These are phyloP conservation scores for Barypeithes pellucidus DNA, from an alignment of 2,888 invertebrate species.

Conservation along the genomic window DNA sequence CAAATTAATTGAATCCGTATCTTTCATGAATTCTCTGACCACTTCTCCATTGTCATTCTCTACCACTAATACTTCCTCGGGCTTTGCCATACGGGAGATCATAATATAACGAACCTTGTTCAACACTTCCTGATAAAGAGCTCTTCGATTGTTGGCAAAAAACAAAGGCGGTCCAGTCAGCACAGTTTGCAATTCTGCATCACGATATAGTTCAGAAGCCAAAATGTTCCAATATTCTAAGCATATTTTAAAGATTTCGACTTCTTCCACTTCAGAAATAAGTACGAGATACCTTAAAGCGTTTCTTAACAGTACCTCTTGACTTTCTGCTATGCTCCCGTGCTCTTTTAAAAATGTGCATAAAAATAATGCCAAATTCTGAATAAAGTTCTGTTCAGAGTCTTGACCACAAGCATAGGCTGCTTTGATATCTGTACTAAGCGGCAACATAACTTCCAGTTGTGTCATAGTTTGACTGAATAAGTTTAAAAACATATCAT, in stretches of 20 bases:
- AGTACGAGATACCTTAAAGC: constrained; percentile 90
- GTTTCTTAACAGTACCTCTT: constrained; percentile 83
- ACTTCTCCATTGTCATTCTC: constrained; percentile 99
- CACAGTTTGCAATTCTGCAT: constrained; percentile 71
- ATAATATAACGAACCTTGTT: constrained; percentile 93
- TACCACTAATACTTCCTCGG: constrained; percentile 99
- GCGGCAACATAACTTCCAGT: constrained; percentile 92
- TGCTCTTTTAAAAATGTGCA: constrained; percentile 98
- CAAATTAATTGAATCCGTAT: constrained; percentile 99
- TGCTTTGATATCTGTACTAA: constrained; percentile 92
- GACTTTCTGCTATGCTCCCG: constrained; percentile 88
- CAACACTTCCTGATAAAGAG: constrained; percentile 85
- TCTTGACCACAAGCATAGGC: constrained; percentile 96
- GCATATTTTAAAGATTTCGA: constrained; percentile 99
- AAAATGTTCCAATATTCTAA: constrained; percentile 98
- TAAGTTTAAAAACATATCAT: constrained; percentile 91
- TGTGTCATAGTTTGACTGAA: constrained; percentile 95
- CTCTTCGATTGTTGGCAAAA: constrained; percentile 70
- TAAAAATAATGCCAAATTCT: constrained; percentile 97
- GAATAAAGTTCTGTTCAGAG: constrained; percentile 99
- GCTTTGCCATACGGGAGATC: constrained; percentile 99
- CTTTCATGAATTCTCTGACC: constrained; percentile 99
- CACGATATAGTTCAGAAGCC: constrained; percentile 93
- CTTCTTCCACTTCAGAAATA: constrained; percentile 98
- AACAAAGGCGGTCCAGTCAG: constrained; percentile 64